Base-by-base conservation (phyloP, 2,888 invertebrate species). In the Ophonus ardosiacus region DNA sequence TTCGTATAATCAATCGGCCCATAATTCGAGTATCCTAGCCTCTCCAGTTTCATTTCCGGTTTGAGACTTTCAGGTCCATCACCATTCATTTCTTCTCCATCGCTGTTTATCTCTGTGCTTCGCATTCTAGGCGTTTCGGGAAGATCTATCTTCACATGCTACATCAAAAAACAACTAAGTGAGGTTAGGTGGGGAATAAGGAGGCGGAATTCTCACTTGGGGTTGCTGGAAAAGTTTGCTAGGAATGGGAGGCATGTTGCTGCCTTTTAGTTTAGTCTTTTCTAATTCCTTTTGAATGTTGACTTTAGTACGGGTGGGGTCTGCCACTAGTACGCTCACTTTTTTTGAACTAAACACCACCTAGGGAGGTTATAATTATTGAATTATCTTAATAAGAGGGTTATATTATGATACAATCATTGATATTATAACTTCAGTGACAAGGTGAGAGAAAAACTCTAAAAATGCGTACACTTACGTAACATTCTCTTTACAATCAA, bases 341-440 rank as follows among this genome's bases (percentile, higher is more conserved):
- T 94, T 94, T 86, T 94, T 93, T 1, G 94, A 94, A 89, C 95
- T 94, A 90, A 94, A 95, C 63, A 95, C 94, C 61, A 95, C 94
- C 95, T 95, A 88, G 8, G 3, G 13, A 51, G 43, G 7, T 13
- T 13, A 10, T 10, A 43, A 51, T 31, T 31, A 6, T 4, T 6
- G 31, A n/a, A n/a, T n/a, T 31, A 5, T 31, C 6, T 31, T 31
- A 31, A 31, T 31, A 31, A 3, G 3, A 24, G 1, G 1, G 24
- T n/a, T n/a, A n/a, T n/a, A n/a, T n/a, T n/a, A n/a, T n/a, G n/a
- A n/a, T n/a, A n/a, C n/a, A n/a, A n/a, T n/a, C n/a, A n/a, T n/a
- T n/a, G n/a, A n/a, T n/a, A n/a, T n/a, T n/a, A n/a, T n/a, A n/a
- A n/a, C n/a, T n/a, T n/a, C n/a, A n/a, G n/a, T n/a, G n/a, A n/a